Evolutionary conservation across 2,113 vertebrate genomes (phyloP), one percentile per base, ranked within the genome.

Genomic region (Gopherus flavomarginatus): DNA sequence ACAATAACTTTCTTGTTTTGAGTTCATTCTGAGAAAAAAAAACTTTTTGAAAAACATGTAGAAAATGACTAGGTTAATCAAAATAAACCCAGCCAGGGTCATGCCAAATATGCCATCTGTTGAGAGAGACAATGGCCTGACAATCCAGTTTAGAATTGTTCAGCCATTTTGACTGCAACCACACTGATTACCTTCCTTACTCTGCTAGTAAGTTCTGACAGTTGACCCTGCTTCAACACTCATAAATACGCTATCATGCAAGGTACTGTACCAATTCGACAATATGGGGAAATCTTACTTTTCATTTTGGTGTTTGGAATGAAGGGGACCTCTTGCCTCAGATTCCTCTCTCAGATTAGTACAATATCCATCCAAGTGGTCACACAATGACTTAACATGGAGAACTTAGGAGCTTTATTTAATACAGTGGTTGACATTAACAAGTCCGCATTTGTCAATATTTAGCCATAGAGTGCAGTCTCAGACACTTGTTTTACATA

Each of bases 191-290:
- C 85, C 83, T 89, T 65, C 85, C 13, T 78, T 47, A 24, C 94
- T 87, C 72, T 91, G 57, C 19, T 65, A 90, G 49, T 87, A 62
- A 89, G 85, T 93, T 92, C 87, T 94, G 62, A 72, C 44, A 91
- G 75, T 8, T 78, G 42, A 78, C 11, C 13, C 12, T 44, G 75
- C 42, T 21, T 97, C 54, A 26, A 0, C 77, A 57, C 80, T 44
- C 81, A 72, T 88, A 81, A 62, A 86, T 81, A 91, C 88, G n/a
- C 31, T 93, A 54, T 38, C 2, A 0, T 86, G 31, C 26, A 77
- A 62, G 81, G 80, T 47, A 27, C 86, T 85, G 53, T 88, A 85
- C 86, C 94, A 93, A 11, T 89, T 57, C 78, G 44, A 47, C 80
- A 22, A 83, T 81, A 90, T 86, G 90, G 92, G 16, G 16, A 72